Conservation (phyloP, 2,113 vertebrate genomes). For the Stomatorhinus ivindoensis region DNA sequence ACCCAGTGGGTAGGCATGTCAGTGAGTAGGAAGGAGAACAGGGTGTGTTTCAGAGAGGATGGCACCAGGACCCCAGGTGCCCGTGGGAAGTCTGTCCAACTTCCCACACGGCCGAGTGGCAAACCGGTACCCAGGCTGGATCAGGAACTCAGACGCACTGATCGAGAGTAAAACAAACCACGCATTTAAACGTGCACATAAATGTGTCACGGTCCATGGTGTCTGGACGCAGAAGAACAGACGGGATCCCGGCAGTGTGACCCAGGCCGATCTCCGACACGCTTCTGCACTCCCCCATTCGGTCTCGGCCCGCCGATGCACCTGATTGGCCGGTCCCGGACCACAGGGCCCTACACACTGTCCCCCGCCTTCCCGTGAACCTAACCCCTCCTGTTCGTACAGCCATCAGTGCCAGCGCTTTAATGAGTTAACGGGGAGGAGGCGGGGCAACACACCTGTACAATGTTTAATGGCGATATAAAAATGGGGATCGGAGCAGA, state of each 20-base stretch:
- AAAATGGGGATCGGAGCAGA: background rate
- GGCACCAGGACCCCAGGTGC: background rate
- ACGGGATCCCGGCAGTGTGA: background rate
- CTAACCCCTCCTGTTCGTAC: slow-evolving; percentile 5
- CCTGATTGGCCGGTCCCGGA: slow-evolving; percentile 63
- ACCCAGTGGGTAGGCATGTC: background rate
- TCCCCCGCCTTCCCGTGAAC: slow-evolving; percentile 24
- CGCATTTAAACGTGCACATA: background rate
- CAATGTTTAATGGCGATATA: background rate
- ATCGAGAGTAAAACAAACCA: background rate
- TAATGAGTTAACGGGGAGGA: background rate
- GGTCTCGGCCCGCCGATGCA: slow-evolving; percentile 63
- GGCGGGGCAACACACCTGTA: background rate
- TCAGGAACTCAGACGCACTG: background rate
- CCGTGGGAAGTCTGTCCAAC: background rate
- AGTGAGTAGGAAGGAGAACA: background rate
- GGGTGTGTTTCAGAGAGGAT: background rate
- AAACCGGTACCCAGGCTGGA: background rate
- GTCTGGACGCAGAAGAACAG: background rate
- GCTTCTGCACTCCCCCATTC: slow-evolving; percentile 22
- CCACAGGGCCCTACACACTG: slow-evolving; percentile 63
- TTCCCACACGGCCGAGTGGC: background rate
- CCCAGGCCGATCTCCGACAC: background rate
- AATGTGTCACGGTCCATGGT: background rate
- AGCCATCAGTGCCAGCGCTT: background rate